Base-by-base conservation (phyloP, 2,888 invertebrate species). In the Tenodera sinensis region DNA sequence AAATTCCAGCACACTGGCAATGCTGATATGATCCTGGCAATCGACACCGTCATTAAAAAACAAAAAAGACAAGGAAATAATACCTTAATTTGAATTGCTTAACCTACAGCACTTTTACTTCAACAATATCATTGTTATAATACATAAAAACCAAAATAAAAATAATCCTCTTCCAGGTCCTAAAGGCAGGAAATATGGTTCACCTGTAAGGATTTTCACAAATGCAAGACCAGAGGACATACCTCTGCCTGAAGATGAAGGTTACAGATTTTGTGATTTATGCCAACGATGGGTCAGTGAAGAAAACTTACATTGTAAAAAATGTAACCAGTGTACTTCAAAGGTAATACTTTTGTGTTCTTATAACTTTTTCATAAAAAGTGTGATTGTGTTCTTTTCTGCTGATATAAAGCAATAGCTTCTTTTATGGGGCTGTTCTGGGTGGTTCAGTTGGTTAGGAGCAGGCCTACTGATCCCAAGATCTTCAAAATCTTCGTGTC, bases 191-290 rank as follows among this genome's bases (percentile, higher is more conserved):
- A 97, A 96, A 92, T 94, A 95, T 47, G 97, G 97, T 0, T 98
- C 98, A 0, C 98, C 98, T 0, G 97, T 98, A 1, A 94, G 98
- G 25, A 95, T 98, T 91, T 98, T 98, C 92, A 98, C 98, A 2
- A 98, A 98, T 93, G 93, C 98, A 28, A 94, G 95, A 0, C 92
- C 93, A 7, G 92, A 92, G 83, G 87, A 92, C 88, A 92, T 96
- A 81, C 91, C 92, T 92, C 94, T 94, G 92, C 96, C 95, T 91
- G 93, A 92, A 92, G 94, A 93, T 91, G 96, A 94, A 93, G 96
- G 96, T 91, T 98, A 95, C 94, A 96, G 94, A 94, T 95, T 95
- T 91, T 98, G 98, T 92, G 93, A 94, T 2, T 93, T 94, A 88
- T 98, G 98, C 92, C 92, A 95, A 83, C 95, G 94, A 91, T 98